Evolutionary conservation across 2,888 invertebrate genomes (phyloP), one percentile per base, ranked within the genome.

Genomic region (Mimachlamys varia): DNA sequence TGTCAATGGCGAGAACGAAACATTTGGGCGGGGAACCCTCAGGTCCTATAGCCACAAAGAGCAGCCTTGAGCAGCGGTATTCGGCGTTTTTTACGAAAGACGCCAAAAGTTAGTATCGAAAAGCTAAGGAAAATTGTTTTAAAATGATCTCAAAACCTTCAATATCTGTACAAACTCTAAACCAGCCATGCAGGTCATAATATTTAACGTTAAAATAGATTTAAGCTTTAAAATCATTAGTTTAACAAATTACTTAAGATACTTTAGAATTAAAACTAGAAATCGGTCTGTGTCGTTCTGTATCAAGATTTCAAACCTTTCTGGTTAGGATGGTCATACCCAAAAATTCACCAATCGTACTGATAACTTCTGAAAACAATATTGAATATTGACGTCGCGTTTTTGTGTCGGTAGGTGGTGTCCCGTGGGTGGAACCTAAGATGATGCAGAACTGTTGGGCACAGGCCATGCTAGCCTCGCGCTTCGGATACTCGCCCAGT

Each of bases 371-470:
- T 19, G 19, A 12, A 12, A 15, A 19, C 19, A 53, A 19, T 53
- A 12, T 53, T 58, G 58, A 58, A 58, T 58, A n/a, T 22, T 76
- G 33, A 76, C 27, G 10, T 0, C 4, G 27, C 27, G 27, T 15
- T 0, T 76, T 33, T 76, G 22, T 76, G 33, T 76, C 76, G 76
- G 13, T 76, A 76, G 76, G 76, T 76, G 76, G 89, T 87, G 88
- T 90, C 19, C 49, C 90, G 2, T 91, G 91, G 91, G 87, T 55
- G 50, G 91, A 90, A 62, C 91, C 91, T 33, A 90, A 91, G 90
- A 89, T 90, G 89, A 27, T 91, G 87, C 88, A 88, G 49, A 91
- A 91, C 88, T 91, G 91, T 58, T 91, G 91, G 91, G 91, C 91
- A 33, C 91, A 91, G 88, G 38, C 90, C 33, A 90, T 91, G 90